phyloP scores from a whole-genome alignment of 1,140 invertebrate species.

The Globodera rostochiensis region DNA sequence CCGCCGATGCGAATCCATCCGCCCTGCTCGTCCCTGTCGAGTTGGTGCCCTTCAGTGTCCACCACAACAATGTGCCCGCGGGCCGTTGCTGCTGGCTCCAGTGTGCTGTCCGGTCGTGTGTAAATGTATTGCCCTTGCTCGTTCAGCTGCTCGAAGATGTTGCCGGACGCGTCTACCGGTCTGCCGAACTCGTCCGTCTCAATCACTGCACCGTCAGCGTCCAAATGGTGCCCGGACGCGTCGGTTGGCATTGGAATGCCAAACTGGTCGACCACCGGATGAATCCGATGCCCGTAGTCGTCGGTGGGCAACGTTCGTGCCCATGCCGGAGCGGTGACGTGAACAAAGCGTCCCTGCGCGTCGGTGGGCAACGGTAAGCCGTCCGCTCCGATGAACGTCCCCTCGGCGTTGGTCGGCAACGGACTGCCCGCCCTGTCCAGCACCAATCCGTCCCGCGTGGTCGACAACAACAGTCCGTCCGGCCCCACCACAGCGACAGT shows the following conservation, averaged over 20 bases:
- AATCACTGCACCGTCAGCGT: slow-evolving; percentile 24
- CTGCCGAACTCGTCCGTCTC: slow-evolving; percentile 30
- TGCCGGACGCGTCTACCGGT: slow-evolving; percentile 19
- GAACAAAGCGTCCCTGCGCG: slow-evolving; percentile 29
- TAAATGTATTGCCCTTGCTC: slow-evolving; percentile 29
- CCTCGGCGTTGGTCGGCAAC: slow-evolving; percentile 30
- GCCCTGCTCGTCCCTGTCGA: slow-evolving; percentile 37
- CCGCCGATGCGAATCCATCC: neutral
- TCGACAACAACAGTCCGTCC: slow-evolving; percentile 48
- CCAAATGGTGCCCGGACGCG: slow-evolving; percentile 42
- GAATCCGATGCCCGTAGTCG: slow-evolving; percentile 47
- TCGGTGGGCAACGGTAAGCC: slow-evolving; percentile 46
- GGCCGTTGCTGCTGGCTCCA: neutral
- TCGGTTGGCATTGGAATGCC: slow-evolving; percentile 56
- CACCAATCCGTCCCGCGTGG: slow-evolving; percentile 39
- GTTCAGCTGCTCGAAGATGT: neutral
- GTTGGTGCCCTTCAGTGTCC: slow-evolving; percentile 17
- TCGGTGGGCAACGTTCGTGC: slow-evolving; percentile 46
- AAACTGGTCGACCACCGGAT: slow-evolving; percentile 51
- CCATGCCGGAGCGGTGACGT: slow-evolving; percentile 7
- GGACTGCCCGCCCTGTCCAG: slow-evolving; percentile 35
- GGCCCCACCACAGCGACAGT: slow-evolving; percentile 41
- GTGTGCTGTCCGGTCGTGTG: slow-evolving; percentile 26
- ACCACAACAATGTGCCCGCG: slow-evolving; percentile 16
- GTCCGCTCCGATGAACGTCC: slow-evolving; percentile 42